Evolutionary conservation across 2,797 vertebrate species (phyloP), one percentile per base, ranked within the genome.

Genomic region (Acanthornis magna): DNA sequence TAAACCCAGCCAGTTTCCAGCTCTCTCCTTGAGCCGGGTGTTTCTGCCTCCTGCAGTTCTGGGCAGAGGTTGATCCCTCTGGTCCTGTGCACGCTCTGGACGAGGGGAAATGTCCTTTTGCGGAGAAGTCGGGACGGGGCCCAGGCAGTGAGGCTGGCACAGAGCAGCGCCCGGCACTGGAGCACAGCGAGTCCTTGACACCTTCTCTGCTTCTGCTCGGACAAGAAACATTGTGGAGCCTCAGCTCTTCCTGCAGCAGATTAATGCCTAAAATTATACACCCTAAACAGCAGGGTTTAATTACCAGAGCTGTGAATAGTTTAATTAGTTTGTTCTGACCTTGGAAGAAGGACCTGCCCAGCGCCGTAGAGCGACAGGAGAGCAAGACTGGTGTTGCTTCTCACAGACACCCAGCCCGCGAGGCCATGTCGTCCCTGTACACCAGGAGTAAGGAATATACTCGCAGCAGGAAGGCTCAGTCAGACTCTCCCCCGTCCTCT

Each of bases 401-500:
- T 80, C 74, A 15, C 4, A 91, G 87, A 16, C 82, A 27, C 16
- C 9, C 85, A 89, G 71, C 94, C 80, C 2, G 38, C 70, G 63
- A 95, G 96, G 93, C 94, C 93, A 99, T 99, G 99, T 99, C 99
- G 70, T 98, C 99, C 87, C 96, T 99, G 93, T 99, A 98, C 96
- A 97, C 98, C 25, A 98, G 99, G 95, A 99, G 98, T 97, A 99
- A 99, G 97, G 99, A 99, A 38, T 98, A 98, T 77, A 98, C 98
- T 55, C 98, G 99, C 94, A 98, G 98, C 98, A 98, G 99, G 98
- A 99, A 98, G 97, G 98, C 99, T 68, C 96, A 99, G 97, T 98
- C 98, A 89, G 99, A 99, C 72, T 99, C 99, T 34, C 99, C 99
- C 48, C 99, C 99, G 1, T 98, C 99, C 63, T 99, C 99, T 93